Percentiles rank a stretch among this genome's conserved stretches.
Conservation (phyloP, 2,113 vertebrate genomes). For the Takifugu flavidus region DNA sequence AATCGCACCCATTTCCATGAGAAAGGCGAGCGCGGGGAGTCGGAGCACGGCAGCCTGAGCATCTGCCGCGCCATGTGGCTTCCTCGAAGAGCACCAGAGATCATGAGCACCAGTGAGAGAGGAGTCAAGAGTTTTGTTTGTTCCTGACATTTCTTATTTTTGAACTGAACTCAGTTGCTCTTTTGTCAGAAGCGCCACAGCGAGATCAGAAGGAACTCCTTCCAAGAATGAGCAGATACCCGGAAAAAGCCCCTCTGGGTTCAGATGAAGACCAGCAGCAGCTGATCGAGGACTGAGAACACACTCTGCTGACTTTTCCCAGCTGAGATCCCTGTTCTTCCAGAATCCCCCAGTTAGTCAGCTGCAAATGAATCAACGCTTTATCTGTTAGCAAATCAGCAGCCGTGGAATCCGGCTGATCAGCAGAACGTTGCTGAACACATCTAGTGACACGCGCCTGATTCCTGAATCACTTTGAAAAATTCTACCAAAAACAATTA, state of each 20-base stretch:
- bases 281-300: slow-evolving; percentile 35
- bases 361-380: no score
- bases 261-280: slow-evolving; percentile 28
- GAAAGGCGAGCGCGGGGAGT: slow-evolving; percentile 61
- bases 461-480: no score
- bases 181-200: not conserved
- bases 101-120: not conserved
- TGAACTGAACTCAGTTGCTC: not conserved
- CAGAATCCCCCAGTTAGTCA: no score
- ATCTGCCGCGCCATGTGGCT: slow-evolving; percentile 69
- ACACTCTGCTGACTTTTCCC: slow-evolving; percentile 1
- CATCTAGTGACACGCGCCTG: not conserved
- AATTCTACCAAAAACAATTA: not conserved
- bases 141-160: not conserved
- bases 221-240: no score
- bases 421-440: not conserved
- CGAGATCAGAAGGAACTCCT: not conserved
- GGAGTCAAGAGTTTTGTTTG: slow-evolving; percentile 1
- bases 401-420: not conserved
- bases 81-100: slow-evolving; percentile 3
- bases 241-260: not conserved
- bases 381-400: no score
- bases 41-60: slow-evolving; percentile 49
- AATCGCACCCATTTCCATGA: slow-evolving; percentile 71
- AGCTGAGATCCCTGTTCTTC: slow-evolving; percentile 16